Evolutionary conservation across 2,888 invertebrate species (phyloP), one percentile per base, ranked within the genome.

Genomic region (Thyatira batis): DNA sequence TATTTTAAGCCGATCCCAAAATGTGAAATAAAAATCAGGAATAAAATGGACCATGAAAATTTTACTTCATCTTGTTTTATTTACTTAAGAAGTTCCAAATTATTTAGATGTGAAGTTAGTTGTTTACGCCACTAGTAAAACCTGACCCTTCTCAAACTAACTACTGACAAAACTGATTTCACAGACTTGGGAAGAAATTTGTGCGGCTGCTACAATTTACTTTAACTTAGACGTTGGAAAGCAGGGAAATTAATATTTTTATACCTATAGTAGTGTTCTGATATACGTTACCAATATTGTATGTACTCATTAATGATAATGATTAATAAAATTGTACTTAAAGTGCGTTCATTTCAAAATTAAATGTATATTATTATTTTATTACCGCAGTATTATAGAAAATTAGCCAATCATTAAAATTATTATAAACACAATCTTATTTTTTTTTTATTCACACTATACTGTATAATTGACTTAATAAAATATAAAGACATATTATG

Each of bases 101-200:
- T 39, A 39, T 39, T 39, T 39, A 46, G 27, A 17, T 17, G 27
- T 21, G 27, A 46, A 46, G 46, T 27, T 27, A 46, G 46, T 46
- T 27, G 27, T 46, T 46, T 13, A 46, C 27, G 25, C 27, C 13
- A 13, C n/a, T 27, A 9, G 9, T 46, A 25, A 13, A 17, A 20
- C 46, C 46, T 25, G 17, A 46, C 46, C 27, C 46, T 46, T 27
- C 17, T 27, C 45, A 46, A 27, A 27, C 46, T 28, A 46, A 46
- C 46, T 46, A 46, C 45, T 25, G 27, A n/a, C 25, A 20, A 25
- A 27, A 46, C 46, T 46, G 46, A 13, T 46, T 27, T 46, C 20
- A 27, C 25, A 27, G 27, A 28, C 23, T 46, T 46, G 10, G 9
- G 9, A 46, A 28, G 46, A 46, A 17, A 46, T 10, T 20, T 4